Base-by-base conservation (phyloP, 1,140 invertebrate genomes). In the Telenomus remus region DNA sequence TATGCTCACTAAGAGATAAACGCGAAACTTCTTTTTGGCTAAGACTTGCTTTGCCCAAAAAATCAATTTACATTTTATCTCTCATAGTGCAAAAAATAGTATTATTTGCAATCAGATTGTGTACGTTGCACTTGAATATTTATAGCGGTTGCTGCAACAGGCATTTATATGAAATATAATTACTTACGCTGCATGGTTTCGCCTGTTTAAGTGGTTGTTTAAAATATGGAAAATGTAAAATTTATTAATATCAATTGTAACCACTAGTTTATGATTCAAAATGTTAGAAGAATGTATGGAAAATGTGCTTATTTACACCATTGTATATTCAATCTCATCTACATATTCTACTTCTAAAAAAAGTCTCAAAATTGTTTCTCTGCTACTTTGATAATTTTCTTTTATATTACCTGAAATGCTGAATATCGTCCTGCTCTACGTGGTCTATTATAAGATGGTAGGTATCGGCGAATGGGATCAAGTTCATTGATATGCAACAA, bases 401-500 rank as follows among this genome's bases (percentile, higher is more conserved):
- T 12, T 2, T 44, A 44, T 13, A 16, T 56, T 87, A 98, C 97
- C 92, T 99, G 96, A 89, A 99, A 99, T 42, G 97, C 96, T 0
- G 97, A 98, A 88, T 99, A 98, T 64, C 97, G 89, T 53, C 95
- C 96, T 44, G 93, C 96, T 83, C 93, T 93, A 47, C 95, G 89
- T 0, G 98, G 98, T 51, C 98, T 89, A 85, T 98, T 98, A 83
- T 97, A 97, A 0, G 97, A 98, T 1, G 98, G 97, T 56, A 99
- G 89, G 89, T 99, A 98, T 43, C 98, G 91, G 61, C 97, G 89
- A 63, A 99, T 96, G 0, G 97, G 96, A 89, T 99, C 98, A 46
- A 99, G 88, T 89, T 99, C 98, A 83, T 97, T 98, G 10, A 98
- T 93, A 82, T 98, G 95, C 19, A 99, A 89, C 12, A 99, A 87